Percentiles rank a stretch among this genome's conserved stretches.
Evolutionary conservation across 2,113 vertebrate genomes (phyloP).

Genomic region (Hirundichthys speculiger): DNA sequence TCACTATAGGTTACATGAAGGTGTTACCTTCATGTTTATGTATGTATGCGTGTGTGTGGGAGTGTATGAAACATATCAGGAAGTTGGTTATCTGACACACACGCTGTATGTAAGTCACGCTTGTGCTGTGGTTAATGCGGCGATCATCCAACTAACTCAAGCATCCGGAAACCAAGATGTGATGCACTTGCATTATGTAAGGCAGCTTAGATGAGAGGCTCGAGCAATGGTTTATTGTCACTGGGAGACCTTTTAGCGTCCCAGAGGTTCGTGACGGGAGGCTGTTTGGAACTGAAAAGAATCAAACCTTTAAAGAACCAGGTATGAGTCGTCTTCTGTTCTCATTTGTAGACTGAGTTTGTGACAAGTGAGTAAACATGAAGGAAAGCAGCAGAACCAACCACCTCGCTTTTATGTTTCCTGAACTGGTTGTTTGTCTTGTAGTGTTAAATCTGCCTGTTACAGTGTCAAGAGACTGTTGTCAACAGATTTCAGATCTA

Average conservation of each 20-base stretch:
- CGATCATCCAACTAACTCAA: neutral
- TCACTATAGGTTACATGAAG: too few species aligned
- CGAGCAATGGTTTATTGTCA: neutral
- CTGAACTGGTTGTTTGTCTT: too few species aligned
- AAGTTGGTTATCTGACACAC: constrained; percentile 13
- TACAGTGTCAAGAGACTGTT: too few species aligned
- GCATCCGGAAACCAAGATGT: constrained; percentile 40
- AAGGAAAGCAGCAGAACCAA: too few species aligned
- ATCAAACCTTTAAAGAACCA: constrained; percentile 2
- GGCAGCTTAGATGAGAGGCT: constrained; percentile 6
- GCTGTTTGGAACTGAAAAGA: constrained; percentile 1
- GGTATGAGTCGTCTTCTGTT: constrained; percentile 28
- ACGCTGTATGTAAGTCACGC: neutral
- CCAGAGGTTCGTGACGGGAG: neutral
- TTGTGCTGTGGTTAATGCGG: constrained; percentile 45
- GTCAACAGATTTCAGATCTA: neutral
- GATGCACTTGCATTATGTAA: constrained; percentile 46
- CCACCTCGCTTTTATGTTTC: too few species aligned
- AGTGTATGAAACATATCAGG: too few species aligned
- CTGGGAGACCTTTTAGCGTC: neutral
- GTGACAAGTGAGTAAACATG: neutral
- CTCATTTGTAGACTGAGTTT: constrained; percentile 1
- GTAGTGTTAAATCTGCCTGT: too few species aligned
- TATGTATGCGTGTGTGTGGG: too few species aligned
- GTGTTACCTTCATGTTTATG: too few species aligned